phyloP scores from a whole-genome alignment of 2,888 invertebrate genomes.

The Callinectes sapidus region DNA sequence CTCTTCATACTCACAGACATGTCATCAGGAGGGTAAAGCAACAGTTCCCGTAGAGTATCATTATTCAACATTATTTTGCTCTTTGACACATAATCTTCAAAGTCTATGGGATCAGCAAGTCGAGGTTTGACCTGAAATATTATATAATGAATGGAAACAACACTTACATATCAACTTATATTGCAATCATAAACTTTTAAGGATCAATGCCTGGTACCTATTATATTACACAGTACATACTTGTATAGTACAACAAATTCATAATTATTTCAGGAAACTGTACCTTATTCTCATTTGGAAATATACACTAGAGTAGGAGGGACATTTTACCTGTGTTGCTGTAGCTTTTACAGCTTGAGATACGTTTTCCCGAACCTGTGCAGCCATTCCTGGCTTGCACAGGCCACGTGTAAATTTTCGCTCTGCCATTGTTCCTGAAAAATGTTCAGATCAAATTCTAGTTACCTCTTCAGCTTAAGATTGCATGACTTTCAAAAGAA shows the following conservation, averaged over 20 bases:
- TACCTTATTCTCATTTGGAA: not conserved
- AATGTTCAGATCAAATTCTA: not conserved
- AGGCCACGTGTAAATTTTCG: conserved; percentile 85
- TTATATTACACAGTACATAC: not conserved
- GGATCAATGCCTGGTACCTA: not conserved
- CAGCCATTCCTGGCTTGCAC: conserved; percentile 87
- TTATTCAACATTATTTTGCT: conserved; percentile 93
- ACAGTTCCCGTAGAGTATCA: conserved; percentile 92
- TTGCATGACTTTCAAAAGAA: no score
- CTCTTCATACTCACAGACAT: conserved; percentile 84
- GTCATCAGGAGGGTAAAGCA: conserved; percentile 93
- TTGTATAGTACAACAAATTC: not conserved
- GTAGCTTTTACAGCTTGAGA: conserved; percentile 86
- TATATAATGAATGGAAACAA: conserved; percentile 46
- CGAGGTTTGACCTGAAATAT: conserved; percentile 84
- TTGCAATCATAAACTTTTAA: not conserved
- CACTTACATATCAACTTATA: not conserved
- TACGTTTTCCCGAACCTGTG: conserved; percentile 86
- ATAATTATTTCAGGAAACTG: not conserved
- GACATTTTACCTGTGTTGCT: conserved; percentile 80
- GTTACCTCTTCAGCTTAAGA: no score
- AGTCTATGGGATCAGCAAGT: conserved; percentile 89
- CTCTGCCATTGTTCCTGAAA: conserved; percentile 76
- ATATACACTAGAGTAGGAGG: not conserved
- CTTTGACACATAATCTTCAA: conserved; percentile 91